Evolutionary conservation across 2,888 invertebrate species (phyloP).

Genomic region (Oscheius onirici): DNA sequence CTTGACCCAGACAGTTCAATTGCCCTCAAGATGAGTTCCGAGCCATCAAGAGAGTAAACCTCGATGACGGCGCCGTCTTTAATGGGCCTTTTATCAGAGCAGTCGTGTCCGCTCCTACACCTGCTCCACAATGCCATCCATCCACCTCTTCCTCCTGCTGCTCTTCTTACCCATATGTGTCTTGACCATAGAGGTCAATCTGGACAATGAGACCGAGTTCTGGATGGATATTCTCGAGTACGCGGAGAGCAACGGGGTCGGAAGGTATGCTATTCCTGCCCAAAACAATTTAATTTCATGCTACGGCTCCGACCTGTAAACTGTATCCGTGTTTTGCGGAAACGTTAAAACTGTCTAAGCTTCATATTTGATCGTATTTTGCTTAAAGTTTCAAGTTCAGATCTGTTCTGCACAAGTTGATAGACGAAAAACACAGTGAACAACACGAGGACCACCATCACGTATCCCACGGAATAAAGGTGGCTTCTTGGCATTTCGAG

Average conservation of each 20-base stretch:
- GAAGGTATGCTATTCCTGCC: constrained; percentile 6
- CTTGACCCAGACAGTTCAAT: no score
- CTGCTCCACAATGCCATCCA: constrained; percentile 7
- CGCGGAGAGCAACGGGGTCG: constrained; percentile 28
- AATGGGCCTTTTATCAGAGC: constrained; percentile 34
- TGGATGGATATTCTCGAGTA: constrained; percentile 32
- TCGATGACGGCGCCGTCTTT: constrained; percentile 31
- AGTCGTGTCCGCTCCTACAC: constrained; percentile 30
- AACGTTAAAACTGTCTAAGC: no score
- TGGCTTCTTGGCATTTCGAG: constrained; percentile 63
- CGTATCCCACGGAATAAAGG: constrained; percentile 40
- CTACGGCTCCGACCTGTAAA: no score
- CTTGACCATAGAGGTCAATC: constrained; percentile 18
- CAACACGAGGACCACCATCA: background rate
- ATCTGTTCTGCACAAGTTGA: background rate
- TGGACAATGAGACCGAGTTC: constrained; percentile 34
- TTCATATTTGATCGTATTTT: no score
- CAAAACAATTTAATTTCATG: no score
- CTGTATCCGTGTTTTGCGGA: no score
- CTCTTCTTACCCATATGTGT: background rate
- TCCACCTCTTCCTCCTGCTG: constrained; percentile 10
- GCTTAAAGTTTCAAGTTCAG: no score
- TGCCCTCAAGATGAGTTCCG: no score
- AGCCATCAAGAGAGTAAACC: no score
- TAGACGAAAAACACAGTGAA: background rate